These are phyloP conservation scores for Rhinella marina DNA, from an alignment of 2,797 vertebrate genomes.

Conservation along the genomic window DNA sequence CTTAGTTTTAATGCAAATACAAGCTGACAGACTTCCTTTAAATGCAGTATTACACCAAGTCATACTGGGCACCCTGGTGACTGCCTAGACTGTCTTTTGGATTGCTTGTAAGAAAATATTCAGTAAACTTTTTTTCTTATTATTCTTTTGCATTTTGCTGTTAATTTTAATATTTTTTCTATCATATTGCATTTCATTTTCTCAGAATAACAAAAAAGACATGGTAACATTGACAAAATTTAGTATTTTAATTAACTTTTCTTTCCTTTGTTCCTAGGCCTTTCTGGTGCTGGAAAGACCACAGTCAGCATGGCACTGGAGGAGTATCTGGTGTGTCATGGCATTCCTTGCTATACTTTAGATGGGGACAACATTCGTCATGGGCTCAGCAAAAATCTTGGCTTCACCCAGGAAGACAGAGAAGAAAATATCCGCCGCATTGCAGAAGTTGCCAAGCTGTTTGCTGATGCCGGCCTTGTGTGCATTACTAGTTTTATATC, in stretches of 20 bases:
- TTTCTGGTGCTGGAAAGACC: slow-evolving; percentile 98
- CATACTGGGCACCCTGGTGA: too few species aligned
- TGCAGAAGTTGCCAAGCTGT: slow-evolving; percentile 94
- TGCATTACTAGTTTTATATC: slow-evolving; percentile 98
- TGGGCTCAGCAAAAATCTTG: slow-evolving; percentile 96
- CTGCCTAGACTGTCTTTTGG: too few species aligned
- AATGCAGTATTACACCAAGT: too few species aligned
- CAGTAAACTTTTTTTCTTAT: too few species aligned
- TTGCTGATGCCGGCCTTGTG: slow-evolving; percentile 95
- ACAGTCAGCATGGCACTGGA: slow-evolving; percentile 98
- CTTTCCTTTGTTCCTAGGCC: slow-evolving; percentile 73
- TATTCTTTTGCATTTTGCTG: too few species aligned
- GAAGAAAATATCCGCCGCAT: slow-evolving; percentile 98
- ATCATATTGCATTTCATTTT: too few species aligned
- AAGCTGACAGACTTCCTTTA: too few species aligned
- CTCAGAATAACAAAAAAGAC: too few species aligned
- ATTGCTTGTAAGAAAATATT: too few species aligned
- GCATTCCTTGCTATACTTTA: slow-evolving; percentile 95
- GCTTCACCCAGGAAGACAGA: slow-evolving; percentile 93
- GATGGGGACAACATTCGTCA: slow-evolving; percentile 99
- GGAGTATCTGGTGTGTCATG: slow-evolving; percentile 96
- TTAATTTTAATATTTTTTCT: too few species aligned
- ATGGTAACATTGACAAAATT: too few species aligned
- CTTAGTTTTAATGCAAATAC: too few species aligned
- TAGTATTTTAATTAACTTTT: neutral